Percentiles rank a stretch among this genome's conserved stretches.
Conservation (phyloP, 2,888 invertebrate species). For the Oscheius sp. region DNA sequence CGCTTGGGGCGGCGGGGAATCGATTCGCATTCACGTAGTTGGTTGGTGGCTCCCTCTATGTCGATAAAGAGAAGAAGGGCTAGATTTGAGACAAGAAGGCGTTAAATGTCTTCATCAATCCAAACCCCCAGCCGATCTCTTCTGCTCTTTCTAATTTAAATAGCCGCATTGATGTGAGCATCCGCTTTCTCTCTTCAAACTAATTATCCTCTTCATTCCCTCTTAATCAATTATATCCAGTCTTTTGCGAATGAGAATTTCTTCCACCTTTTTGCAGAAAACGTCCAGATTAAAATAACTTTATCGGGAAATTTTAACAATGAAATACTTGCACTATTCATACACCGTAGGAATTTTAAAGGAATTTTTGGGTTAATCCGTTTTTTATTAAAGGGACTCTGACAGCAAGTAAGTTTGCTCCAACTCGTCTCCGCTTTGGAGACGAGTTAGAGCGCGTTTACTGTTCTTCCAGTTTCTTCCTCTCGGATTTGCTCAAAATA, state of each 20-base stretch:
- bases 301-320: no score
- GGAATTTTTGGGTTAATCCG: not conserved
- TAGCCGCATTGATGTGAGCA: not conserved
- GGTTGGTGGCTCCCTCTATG: slow-evolving; percentile 24
- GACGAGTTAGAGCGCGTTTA: no score
- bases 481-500: no score
- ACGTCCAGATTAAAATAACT: no score
- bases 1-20: slow-evolving; percentile 33
- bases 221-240: not conserved
- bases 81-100: slow-evolving; percentile 22
- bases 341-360: no score
- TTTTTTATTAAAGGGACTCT: not conserved
- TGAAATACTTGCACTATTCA: no score
- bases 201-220: not conserved
- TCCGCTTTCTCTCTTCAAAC: not conserved
- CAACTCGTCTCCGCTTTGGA: no score
- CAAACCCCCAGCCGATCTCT: not conserved
- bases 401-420: no score
- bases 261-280: no score
- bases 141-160: no score
- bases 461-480: no score
- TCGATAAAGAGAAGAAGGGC: slow-evolving; percentile 27
- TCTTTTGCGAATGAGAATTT: no score
- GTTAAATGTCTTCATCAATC: slow-evolving; percentile 24
- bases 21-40: slow-evolving; percentile 36